Evolutionary conservation across 1,140 invertebrate species (phyloP), one percentile per base, ranked within the genome.

Genomic region (Nomia melanderi): DNA sequence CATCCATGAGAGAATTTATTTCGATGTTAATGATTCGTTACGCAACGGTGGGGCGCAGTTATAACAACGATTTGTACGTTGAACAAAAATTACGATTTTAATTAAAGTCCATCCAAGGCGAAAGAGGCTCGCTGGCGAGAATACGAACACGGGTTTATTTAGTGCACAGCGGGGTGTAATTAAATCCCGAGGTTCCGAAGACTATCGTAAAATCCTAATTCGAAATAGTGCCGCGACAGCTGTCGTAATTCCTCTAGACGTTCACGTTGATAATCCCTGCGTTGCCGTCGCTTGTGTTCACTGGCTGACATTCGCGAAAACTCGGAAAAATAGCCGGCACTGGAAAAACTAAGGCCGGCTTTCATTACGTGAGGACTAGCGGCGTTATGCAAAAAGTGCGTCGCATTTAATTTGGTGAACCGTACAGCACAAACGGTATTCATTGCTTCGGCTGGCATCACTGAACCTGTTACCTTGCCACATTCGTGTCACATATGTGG

Each of bases 341-440:
- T n/a, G n/a, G 44, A 47, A 1, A 20, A 5, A 47, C 23, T 25
- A n/a, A n/a, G n/a, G n/a, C n/a, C 50, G 5, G 23, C 53, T 36
- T 70, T 25, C 59, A 71, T 80, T 81, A 78, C 50, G 23, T 20
- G 3, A 9, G 39, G 29, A 63, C 20, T 23, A 33, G 27, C 62
- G 14, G 17, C 29, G 44, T 63, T 78, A 57, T 50, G 44, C 17
- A 53, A 64, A 70, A 73, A 59, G 74, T 78, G 60, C 63, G 66
- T 70, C 59, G 39, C 63, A 72, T 82, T 83, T 83, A 83, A 83
- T 81, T 83, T 82, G 56, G 65, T 47, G 54, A 69, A 71, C 36
- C 79, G 59, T 63, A 69, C 71, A 47, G 59, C 53, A 44, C 36
- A 36, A 47, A 53, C 56, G 76, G 50, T 63, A 78, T 83, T 82